Conservation (phyloP, 2,113 vertebrate species). For the Mus spicilegus region DNA sequence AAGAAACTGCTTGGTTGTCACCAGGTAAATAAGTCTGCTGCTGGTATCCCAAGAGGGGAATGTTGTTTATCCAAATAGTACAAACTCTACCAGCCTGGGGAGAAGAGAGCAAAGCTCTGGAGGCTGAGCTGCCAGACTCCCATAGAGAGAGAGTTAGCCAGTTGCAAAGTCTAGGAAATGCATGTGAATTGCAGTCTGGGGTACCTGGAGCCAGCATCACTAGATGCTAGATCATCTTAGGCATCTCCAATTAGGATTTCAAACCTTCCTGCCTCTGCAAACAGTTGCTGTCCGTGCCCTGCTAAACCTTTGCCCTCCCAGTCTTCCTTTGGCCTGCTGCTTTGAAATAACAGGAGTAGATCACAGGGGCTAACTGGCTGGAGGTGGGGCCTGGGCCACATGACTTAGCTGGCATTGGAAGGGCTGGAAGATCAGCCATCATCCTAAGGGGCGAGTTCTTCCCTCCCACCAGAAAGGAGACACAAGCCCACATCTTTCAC, state of each 20-base stretch:
- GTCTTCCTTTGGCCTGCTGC: not conserved
- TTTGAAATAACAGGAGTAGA: not conserved
- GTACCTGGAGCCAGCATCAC: not conserved
- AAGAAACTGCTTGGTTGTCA: not conserved
- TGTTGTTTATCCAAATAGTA: constrained; percentile 55
- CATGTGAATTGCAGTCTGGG: not conserved
- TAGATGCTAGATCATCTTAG: not conserved
- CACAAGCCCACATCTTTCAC: not conserved
- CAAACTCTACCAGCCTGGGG: constrained; percentile 36
- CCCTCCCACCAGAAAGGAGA: too few relatives aligned
- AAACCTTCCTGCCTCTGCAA: not conserved
- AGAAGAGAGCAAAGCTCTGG: not conserved
- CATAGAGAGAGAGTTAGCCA: constrained; percentile 50
- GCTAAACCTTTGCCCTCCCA: not conserved
- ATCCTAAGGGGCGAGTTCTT: not conserved
- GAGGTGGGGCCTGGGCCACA: not conserved
- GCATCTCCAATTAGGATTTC: not conserved
- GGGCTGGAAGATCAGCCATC: not conserved
- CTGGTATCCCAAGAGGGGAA: not conserved
- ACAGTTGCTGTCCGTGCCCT: not conserved
- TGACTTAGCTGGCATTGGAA: not conserved
- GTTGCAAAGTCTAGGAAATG: constrained; percentile 9
- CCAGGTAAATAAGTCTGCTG: constrained; percentile 50
- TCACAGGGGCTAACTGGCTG: not conserved
- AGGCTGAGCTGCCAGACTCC: constrained; percentile 51